Evolutionary conservation across 2,888 invertebrate species (phyloP).

Genomic region (Gortyna flavago): DNA sequence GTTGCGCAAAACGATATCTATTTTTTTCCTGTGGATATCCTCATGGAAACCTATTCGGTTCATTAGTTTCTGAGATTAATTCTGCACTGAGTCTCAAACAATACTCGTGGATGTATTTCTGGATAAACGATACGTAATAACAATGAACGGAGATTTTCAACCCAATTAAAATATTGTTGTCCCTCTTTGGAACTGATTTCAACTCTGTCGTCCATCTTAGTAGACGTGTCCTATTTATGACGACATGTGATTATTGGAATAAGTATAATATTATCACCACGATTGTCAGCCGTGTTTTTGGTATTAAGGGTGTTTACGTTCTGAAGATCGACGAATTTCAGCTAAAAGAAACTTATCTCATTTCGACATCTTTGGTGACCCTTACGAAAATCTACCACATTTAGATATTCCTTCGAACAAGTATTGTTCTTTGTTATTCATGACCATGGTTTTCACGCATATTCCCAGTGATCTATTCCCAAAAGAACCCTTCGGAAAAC

Average conservation of each 20-base stretch:
- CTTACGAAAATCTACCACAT: not conserved
- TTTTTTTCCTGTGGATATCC: not conserved
- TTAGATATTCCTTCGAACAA: not conserved
- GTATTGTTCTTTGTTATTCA: not conserved
- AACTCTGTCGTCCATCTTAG: not conserved
- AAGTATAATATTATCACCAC: not conserved
- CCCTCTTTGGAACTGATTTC: not conserved
- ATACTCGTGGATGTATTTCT: constrained; percentile 1
- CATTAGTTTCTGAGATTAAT: not conserved
- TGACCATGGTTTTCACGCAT: not conserved
- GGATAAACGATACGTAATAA: not conserved
- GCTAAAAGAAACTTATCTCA: not conserved
- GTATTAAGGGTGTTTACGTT: not conserved
- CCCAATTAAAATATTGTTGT: not conserved
- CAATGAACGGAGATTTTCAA: not conserved
- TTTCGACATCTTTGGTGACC: not conserved
- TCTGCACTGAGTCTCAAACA: not conserved
- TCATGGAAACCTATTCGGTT: not conserved
- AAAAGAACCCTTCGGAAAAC: not conserved
- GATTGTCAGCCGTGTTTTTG: not conserved
- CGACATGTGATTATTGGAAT: not conserved
- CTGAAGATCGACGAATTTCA: not conserved
- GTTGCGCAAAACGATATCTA: not conserved
- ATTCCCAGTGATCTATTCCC: not conserved
- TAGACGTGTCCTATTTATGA: not conserved